A percentile compares a stretch with the other conserved stretches of the same genome.
phyloP scores from a whole-genome alignment of 2,888 invertebrate genomes.

The Barypeithes pellucidus region DNA sequence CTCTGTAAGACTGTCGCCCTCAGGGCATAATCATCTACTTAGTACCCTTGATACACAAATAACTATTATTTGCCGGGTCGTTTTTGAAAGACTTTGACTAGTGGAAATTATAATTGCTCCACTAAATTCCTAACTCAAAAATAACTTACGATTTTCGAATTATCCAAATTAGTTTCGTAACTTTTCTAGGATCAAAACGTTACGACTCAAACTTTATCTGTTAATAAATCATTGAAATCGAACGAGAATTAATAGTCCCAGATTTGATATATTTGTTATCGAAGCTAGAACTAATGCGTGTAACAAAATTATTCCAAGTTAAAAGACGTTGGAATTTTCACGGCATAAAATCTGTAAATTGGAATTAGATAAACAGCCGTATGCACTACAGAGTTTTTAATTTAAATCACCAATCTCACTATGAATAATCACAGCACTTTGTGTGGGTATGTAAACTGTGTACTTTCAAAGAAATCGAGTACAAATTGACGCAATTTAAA shows the following conservation, averaged over 20 bases:
- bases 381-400: too few relatives aligned
- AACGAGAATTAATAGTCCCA: conserved; percentile 16
- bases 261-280: conserved; percentile 15
- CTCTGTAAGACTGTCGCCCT: too few relatives aligned
- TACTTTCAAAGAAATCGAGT: too few relatives aligned
- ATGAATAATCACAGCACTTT: too few relatives aligned
- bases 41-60: too few relatives aligned
- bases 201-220: conserved; percentile 22
- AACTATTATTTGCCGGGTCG: too few relatives aligned
- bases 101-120: neutral
- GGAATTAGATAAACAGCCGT: conserved; percentile 12
- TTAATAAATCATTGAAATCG: conserved; percentile 22
- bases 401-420: too few relatives aligned
- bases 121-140: conserved; percentile 7
- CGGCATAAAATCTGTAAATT: conserved; percentile 11
- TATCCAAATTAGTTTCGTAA: conserved; percentile 10
- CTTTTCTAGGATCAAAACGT: conserved; percentile 11
- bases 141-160: conserved; percentile 8
- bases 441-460: too few relatives aligned
- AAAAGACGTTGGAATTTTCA: conserved; percentile 5
- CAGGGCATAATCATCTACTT: too few relatives aligned
- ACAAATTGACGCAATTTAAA: too few relatives aligned
- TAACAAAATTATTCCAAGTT: conserved; percentile 15
- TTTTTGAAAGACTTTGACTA: too few relatives aligned
- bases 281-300: conserved; percentile 4